Conservation (phyloP, 2,888 invertebrate species). For the Eulithis testata region DNA sequence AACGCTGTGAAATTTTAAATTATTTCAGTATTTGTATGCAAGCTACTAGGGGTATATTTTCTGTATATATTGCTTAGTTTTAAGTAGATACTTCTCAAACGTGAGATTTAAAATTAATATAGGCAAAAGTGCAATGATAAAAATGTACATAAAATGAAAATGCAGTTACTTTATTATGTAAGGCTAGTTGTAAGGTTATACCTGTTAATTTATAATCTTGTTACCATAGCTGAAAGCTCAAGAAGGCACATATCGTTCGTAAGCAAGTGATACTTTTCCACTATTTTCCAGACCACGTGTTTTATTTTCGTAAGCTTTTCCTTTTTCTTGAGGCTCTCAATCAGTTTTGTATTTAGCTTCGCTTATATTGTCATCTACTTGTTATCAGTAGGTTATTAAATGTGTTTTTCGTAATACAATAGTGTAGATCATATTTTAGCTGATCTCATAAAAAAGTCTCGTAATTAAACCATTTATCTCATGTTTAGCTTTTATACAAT, state of each 20-base stretch:
- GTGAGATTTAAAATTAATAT: slow-evolving; percentile 48
- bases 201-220: slow-evolving; percentile 51
- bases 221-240: slow-evolving; percentile 78
- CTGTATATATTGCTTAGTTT: slow-evolving; percentile 60
- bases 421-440: slow-evolving; percentile 21
- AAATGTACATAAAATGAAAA: slow-evolving; percentile 71
- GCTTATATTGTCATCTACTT: slow-evolving; percentile 17
- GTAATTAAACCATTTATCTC: slow-evolving; percentile 14
- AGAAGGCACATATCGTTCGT: slow-evolving; percentile 73
- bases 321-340: slow-evolving; percentile 51
- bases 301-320: slow-evolving; percentile 51
- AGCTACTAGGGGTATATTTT: slow-evolving; percentile 46
- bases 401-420: too few species aligned
- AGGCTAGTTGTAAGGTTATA: slow-evolving; percentile 51
- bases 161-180: slow-evolving; percentile 60
- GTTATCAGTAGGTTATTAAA: not conserved
- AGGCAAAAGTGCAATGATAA: slow-evolving; percentile 60
- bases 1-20: slow-evolving; percentile 46
- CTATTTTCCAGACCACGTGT: slow-evolving; percentile 42
- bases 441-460: slow-evolving; percentile 31
- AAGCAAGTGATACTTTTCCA: slow-evolving; percentile 49
- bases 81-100: slow-evolving; percentile 41
- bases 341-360: slow-evolving; percentile 42
- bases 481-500: slow-evolving; percentile 16
- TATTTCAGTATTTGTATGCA: slow-evolving; percentile 58